Base-by-base conservation (phyloP, 2,113 vertebrate species). In the Ophiodon elongatus region DNA sequence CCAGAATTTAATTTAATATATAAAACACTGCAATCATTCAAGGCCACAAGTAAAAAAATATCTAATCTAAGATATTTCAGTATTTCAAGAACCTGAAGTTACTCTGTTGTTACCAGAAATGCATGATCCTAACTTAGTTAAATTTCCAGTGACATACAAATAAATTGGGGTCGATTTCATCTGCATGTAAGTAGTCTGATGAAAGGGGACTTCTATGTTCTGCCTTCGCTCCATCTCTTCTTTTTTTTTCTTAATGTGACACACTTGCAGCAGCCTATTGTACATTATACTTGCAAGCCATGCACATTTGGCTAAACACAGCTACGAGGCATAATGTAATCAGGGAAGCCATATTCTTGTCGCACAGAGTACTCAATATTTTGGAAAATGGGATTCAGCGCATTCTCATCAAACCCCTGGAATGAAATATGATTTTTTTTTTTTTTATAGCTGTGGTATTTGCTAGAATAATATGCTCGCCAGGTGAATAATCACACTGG, bases 401-500 rank as follows among this genome's bases (percentile, higher is more conserved):
- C 76, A 76, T 90, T 91, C 91, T 92, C 89, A 93, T 92, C 88
- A 94, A 92, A 88, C 83, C 69, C 76, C 64, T 75, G 81, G 71
- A 92, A 88, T 90, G 85, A 91, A 92, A 93, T 90, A 89, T 88
- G 84, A 89, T 69, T 66, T 64, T 54, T n/a, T n/a, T 52, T 52
- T 54, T n/a, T 74, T 82, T 85, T 90, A 92, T 73, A 82, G 88
- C 81, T 68, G 73, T 70, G 82, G 86, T 91, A 87, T 91, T 92
- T 90, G 74, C 86, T 86, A 81, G 90, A 94, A 91, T 93, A 92
- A 92, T 92, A 86, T 88, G 89, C 79, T 90, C 60, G 41, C 85
- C 84, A 90, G 90, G 89, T 94, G 91, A 94, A 90, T 93, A 91
- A 92, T 94, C 88, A 93, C 79, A 80, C 83, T 85, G 86, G 87